Evolutionary conservation across 2,888 invertebrate species (phyloP), one percentile per base, ranked within the genome.

Genomic region (Hanleya hanleyi): DNA sequence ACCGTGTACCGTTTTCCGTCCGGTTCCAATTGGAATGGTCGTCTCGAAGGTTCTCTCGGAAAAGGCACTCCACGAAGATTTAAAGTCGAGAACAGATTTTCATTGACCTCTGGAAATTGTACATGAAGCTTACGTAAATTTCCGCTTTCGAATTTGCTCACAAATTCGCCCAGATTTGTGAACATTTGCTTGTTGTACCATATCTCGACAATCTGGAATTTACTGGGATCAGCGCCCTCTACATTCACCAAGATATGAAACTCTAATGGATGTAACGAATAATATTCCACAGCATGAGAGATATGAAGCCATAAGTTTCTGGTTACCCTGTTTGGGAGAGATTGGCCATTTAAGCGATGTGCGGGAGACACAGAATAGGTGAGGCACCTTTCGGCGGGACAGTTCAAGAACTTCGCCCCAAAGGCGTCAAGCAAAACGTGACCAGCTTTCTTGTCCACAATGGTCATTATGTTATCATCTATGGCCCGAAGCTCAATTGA

Each of bases 1-100:
- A 88, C 79, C 0, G 78, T 80, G 76, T 85, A 88, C 15, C 88
- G 77, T 71, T 83, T 82, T 1, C 87, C 88, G 36, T 83, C 84
- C 1, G 86, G 86, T 67, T 86, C 85, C 33, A 80, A 78, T 49
- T 81, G 75, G 15, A 67, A 33, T 15, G 86, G 83, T 7, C 83
- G 82, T n/a, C 78, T 72, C 64, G 82, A 68, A 6, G 72, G 69
- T 26, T 77, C 68, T 9, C 75, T 73, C 0, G 81, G 81, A 50
- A 79, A 79, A 1, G 75, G 64, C 1, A 67, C 70, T 1, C 81
- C 79, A 0, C 79, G 75, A 62, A 68, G 65, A 35, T 77, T 69
- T 65, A 79, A 38, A n/a, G 70, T 73, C 0, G 79, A 74, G 26
- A 67, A 76, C 49, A 73, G 32, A 9, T 77, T 64, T 38, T 68